phyloP scores from a whole-genome alignment of 1,140 invertebrate species.

The Parasteatoda tepidariorum region DNA sequence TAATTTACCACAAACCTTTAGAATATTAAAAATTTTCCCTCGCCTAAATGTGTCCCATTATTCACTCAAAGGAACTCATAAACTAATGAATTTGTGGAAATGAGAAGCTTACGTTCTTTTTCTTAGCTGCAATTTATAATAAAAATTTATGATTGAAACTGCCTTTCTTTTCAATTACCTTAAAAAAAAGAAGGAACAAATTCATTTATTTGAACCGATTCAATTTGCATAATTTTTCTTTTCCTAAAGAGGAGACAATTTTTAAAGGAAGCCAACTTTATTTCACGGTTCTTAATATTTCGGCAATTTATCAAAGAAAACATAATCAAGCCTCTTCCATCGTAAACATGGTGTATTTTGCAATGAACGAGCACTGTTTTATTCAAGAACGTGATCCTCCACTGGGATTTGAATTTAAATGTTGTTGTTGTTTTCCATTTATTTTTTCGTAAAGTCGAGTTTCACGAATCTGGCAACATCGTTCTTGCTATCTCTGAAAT shows the following conservation, averaged over 20 bases:
- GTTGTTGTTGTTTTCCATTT: neutral
- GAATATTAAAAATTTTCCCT: no score
- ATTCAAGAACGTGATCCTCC: slow-evolving; percentile 7
- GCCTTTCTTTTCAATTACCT: slow-evolving; percentile 31
- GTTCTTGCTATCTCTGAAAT: slow-evolving; percentile 65
- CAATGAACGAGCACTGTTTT: slow-evolving; percentile 33
- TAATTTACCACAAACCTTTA: no score
- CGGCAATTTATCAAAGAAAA: slow-evolving; percentile 43
- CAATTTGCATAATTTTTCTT: slow-evolving; percentile 24
- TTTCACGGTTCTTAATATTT: slow-evolving; percentile 41
- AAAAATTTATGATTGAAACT: slow-evolving; percentile 30
- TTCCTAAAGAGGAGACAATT: neutral
- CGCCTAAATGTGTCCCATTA: no score
- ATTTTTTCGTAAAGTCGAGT: neutral
- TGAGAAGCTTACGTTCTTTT: neutral
- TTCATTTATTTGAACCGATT: slow-evolving; percentile 21
- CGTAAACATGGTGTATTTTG: slow-evolving; percentile 40
- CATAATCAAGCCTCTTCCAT: slow-evolving; percentile 19
- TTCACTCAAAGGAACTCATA: neutral
- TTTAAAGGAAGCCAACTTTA: neutral
- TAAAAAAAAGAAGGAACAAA: slow-evolving; percentile 7
- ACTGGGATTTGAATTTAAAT: slow-evolving; percentile 36
- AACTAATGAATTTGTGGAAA: neutral
- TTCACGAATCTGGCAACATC: slow-evolving; percentile 78
- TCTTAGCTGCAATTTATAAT: slow-evolving; percentile 18